These are phyloP conservation scores for Gambusia yucatana DNA, from an alignment of 2,797 vertebrate genomes.

Conservation along the genomic window DNA sequence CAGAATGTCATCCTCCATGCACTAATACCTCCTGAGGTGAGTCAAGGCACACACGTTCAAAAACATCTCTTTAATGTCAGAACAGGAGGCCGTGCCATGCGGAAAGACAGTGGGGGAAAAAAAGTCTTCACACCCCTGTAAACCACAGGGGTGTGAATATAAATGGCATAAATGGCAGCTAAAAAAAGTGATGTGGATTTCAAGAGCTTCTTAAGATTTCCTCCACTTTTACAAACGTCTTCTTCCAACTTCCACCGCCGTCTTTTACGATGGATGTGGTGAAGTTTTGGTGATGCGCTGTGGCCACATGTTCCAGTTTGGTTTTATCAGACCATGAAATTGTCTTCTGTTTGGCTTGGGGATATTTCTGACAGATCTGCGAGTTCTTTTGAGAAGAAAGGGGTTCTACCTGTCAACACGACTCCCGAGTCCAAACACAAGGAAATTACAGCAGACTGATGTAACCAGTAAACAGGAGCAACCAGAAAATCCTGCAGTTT, in stretches of 20 bases:
- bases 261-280: not conserved
- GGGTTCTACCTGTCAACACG: not conserved
- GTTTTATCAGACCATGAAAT: not conserved
- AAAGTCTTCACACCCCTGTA: too few species aligned
- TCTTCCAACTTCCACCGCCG: not conserved
- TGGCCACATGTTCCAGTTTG: not conserved
- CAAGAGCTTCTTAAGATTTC: not conserved
- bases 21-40: slow-evolving; percentile 81
- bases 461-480: not conserved
- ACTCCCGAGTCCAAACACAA: not conserved
- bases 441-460: not conserved
- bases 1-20: slow-evolving; percentile 82
- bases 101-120: too few species aligned
- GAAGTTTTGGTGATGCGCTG: not conserved
- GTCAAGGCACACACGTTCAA: not conserved
- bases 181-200: too few species aligned
- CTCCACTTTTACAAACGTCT: not conserved
- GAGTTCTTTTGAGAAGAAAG: not conserved
- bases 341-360: not conserved
- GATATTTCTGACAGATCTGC: not conserved
- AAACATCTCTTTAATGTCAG: not conserved
- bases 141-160: too few species aligned
- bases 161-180: too few species aligned
- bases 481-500: not conserved
- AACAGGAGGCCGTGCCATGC: too few species aligned